Evolutionary conservation across 2,888 invertebrate species (phyloP), one percentile per base, ranked within the genome.

Genomic region (Cheilosia vernalis): DNA sequence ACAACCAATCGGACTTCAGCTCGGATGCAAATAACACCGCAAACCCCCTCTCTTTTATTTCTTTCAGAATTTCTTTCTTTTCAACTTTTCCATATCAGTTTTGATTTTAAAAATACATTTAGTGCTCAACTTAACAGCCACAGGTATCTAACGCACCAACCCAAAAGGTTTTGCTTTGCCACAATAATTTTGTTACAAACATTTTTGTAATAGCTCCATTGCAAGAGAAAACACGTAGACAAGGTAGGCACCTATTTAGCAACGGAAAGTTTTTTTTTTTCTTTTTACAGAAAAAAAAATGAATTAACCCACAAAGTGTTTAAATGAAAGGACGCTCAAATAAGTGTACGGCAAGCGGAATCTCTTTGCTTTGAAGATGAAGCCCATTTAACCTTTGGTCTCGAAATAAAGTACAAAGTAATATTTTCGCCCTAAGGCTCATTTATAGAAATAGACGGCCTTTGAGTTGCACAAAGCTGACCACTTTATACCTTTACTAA

Each of bases 381-480:
- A 47, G 4, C 47, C 19, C 17, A 47, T 47, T 44, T 47, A 47
- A 47, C 19, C 47, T 47, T 47, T 47, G 3, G 19, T 9, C 17
- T 17, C 17, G 19, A 47, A 47, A 47, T 47, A 47, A 19, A 19
- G 2, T 17, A 19, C 47, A 47, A 47, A 47, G 47, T 47, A 47
- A 19, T 47, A 7, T 47, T 47, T 19, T 19, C 13, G 19, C 19
- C 17, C 47, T 9, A 19, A 47, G 7, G 0, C n/a, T 0, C 6
- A 42, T 17, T 17, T 17, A 19, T 47, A 19, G 19, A 47, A 47
- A 17, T 17, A 17, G 7, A 47, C 3, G 9, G 9, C 19, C 47
- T 47, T 47, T 47, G 19, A 47, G 47, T 47, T 10, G 2, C 47
- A 47, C 17, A 47, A 47, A 47, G 47, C 47, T 47, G 9, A 47